phyloP scores from a whole-genome alignment of 1,140 invertebrate species.

The Halictus rubicundus region DNA sequence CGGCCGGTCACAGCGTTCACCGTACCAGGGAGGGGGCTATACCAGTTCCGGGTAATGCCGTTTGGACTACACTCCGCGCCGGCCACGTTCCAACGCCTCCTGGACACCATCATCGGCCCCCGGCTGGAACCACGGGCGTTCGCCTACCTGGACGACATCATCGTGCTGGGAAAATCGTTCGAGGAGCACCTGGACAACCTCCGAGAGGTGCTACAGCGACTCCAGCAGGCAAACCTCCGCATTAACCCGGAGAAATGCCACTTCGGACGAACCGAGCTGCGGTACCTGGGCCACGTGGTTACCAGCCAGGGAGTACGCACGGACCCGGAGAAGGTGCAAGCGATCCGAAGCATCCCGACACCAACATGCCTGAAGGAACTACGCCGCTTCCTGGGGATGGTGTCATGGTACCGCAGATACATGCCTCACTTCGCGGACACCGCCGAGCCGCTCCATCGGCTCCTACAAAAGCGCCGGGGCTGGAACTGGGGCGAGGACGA shows the following conservation, averaged over 20 bases:
- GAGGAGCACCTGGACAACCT: background rate
- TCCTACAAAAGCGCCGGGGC: background rate
- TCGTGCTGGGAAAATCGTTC: conserved; percentile 54
- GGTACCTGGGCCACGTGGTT: background rate
- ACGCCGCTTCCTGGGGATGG: background rate
- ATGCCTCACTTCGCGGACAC: background rate
- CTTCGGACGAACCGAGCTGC: background rate
- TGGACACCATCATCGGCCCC: conserved; percentile 50
- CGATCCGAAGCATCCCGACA: background rate
- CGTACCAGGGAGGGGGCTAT: background rate
- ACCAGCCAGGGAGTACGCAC: background rate
- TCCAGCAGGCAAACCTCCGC: background rate
- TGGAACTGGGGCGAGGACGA: background rate
- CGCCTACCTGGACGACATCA: conserved; percentile 66
- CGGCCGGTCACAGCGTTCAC: conserved; percentile 8
- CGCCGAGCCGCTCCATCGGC: background rate
- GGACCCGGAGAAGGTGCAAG: background rate
- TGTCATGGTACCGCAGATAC: background rate
- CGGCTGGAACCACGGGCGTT: conserved; percentile 60
- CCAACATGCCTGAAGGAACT: background rate
- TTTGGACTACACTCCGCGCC: conserved; percentile 1
- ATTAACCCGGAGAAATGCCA: conserved; percentile 8
- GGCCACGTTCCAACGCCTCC: conserved; percentile 12
- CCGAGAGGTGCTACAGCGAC: background rate
- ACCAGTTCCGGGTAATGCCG: background rate